A percentile compares a stretch with the other conserved stretches of the same genome.
Evolutionary conservation across 2,113 vertebrate species (phyloP).

Genomic region (Mastomys coucha): DNA sequence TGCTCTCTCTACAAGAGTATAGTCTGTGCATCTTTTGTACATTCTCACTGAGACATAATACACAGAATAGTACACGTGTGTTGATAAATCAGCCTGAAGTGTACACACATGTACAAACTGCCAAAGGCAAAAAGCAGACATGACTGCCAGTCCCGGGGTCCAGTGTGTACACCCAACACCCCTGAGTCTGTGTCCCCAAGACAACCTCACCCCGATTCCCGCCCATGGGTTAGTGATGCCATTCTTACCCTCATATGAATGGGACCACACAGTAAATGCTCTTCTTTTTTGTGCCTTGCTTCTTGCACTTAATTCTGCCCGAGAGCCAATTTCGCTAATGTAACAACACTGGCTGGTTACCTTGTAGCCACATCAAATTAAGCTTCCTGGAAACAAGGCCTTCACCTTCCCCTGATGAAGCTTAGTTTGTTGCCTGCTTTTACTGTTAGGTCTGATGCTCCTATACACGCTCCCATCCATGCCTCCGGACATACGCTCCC

Average conservation of each 20-base stretch:
- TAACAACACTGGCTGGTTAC: too few relatives aligned
- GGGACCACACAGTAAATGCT: neutral
- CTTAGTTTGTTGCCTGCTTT: neutral
- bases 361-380: fast-evolving
- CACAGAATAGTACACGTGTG: neutral
- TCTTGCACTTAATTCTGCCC: neutral
- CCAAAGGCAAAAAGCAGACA: neutral
- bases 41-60: neutral
- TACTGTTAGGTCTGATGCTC: neutral
- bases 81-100: neutral
- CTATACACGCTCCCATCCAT: fast-evolving
- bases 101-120: neutral
- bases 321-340: neutral
- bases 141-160: neutral
- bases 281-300: neutral
- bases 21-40: neutral
- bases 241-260: fast-evolving
- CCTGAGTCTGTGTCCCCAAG: neutral
- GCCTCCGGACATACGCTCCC: neutral
- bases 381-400: too few relatives aligned
- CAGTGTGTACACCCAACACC: neutral
- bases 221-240: fast-evolving
- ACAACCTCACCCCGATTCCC: neutral
- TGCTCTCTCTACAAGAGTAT: neutral
- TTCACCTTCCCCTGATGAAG: neutral